A percentile compares a stretch with the other conserved stretches of the same genome.
Evolutionary conservation across 30 jellyfish, hydroid and myxozoan species (phyloP).

Genomic region (Hydractinia echinata): DNA sequence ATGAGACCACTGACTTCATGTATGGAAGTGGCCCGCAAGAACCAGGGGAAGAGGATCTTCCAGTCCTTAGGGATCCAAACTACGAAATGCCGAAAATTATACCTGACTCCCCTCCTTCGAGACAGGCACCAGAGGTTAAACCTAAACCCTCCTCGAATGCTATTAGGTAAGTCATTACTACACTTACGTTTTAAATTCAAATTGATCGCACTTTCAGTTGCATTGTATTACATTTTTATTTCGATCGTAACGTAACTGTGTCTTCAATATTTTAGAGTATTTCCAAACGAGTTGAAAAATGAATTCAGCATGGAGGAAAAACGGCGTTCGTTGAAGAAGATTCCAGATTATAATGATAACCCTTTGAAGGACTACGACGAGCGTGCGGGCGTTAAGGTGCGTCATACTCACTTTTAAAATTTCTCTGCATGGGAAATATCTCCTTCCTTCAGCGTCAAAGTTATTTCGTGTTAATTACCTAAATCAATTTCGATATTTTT

Average conservation of each 20-base stretch:
- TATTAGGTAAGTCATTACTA: constrained; percentile 46
- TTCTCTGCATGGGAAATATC: background rate
- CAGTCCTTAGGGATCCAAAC: constrained; percentile 75
- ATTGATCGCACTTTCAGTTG: background rate
- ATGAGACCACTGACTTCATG: background rate
- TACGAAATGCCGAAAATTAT: constrained; percentile 54
- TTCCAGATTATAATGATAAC: constrained; percentile 47
- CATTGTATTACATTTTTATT: background rate
- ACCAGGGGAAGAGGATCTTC: constrained; percentile 42
- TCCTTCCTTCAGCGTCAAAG: background rate
- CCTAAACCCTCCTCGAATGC: constrained; percentile 63
- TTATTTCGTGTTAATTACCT: background rate
- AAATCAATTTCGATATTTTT: background rate
- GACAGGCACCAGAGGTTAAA: constrained; percentile 41
- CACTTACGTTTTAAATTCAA: background rate
- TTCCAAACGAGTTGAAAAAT: constrained; percentile 41
- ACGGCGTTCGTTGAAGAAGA: constrained; percentile 50
- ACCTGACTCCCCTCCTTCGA: constrained; percentile 48
- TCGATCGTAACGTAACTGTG: background rate
- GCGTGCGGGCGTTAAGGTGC: constrained; percentile 63
- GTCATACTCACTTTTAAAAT: background rate
- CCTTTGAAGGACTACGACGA: constrained; percentile 50
- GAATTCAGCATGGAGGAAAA: constrained; percentile 44
- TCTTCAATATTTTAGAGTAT: constrained; percentile 44
- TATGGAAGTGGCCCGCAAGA: constrained; percentile 24